phyloP scores from a whole-genome alignment of 2,113 vertebrate species.

The Tragelaphus buxtoni region DNA sequence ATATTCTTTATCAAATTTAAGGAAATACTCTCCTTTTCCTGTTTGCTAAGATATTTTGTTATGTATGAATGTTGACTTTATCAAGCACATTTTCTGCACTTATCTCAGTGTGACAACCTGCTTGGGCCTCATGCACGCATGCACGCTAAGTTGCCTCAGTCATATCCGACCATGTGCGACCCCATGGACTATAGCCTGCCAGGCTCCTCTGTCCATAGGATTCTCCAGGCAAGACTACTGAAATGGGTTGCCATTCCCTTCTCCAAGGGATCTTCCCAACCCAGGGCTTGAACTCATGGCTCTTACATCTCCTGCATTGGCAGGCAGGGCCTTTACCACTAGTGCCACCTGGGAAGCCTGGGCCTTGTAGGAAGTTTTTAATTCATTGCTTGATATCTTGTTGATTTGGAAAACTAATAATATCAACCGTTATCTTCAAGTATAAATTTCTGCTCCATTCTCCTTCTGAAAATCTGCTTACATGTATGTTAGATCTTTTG shows the following conservation, averaged over 20 bases:
- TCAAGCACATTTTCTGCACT: background rate
- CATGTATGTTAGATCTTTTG: background rate
- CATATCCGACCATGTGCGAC: rapidly evolving
- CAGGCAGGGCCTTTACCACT: background rate
- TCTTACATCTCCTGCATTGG: background rate
- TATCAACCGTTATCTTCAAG: background rate
- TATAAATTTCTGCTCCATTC: background rate
- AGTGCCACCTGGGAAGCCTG: background rate
- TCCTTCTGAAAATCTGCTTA: background rate
- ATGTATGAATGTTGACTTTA: background rate
- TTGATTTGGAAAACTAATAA: background rate
- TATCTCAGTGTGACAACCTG: background rate
- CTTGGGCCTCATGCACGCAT: background rate
- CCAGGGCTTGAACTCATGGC: background rate
- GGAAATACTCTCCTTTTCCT: background rate
- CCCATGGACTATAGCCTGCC: background rate
- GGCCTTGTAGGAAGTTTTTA: background rate
- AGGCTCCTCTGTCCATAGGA: background rate
- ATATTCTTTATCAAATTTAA: background rate
- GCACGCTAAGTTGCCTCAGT: background rate
- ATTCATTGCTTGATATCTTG: background rate
- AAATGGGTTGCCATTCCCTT: background rate
- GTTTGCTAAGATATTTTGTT: background rate
- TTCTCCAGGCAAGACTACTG: background rate
- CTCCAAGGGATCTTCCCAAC: background rate